These are phyloP conservation scores for Furcula furcula DNA, from an alignment of 2,888 invertebrate species.

Conservation along the genomic window DNA sequence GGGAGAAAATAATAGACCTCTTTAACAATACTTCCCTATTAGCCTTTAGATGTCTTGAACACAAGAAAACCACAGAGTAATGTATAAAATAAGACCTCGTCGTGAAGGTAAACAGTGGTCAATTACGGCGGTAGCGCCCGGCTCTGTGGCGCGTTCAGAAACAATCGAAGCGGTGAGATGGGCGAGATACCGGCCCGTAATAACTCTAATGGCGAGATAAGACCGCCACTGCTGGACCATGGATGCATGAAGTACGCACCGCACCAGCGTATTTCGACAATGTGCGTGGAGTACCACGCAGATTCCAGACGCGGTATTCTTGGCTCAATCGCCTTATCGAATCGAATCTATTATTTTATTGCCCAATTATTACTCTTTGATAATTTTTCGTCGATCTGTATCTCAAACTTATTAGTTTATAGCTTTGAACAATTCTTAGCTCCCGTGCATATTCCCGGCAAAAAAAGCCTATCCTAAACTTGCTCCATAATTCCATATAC, in stretches of 20 bases:
- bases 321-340: constrained; percentile 3
- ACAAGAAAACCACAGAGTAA: constrained; percentile 53
- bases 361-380: too few relatives aligned
- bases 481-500: too few relatives aligned
- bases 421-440: too few relatives aligned
- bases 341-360: background rate
- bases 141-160: constrained; percentile 71
- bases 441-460: too few relatives aligned
- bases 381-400: too few relatives aligned
- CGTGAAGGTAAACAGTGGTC: constrained; percentile 78
- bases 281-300: constrained; percentile 56
- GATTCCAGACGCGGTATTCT: constrained; percentile 54
- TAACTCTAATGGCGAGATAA: constrained; percentile 81
- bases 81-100: constrained; percentile 70
- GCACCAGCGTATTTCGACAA: constrained; percentile 44
- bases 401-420: too few relatives aligned
- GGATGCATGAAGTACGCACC: constrained; percentile 55
- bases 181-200: constrained; percentile 75
- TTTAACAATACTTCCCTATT: constrained; percentile 45
- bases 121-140: constrained; percentile 74
- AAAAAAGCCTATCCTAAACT: too few relatives aligned
- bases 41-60: constrained; percentile 36
- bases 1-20: constrained; percentile 11
- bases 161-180: constrained; percentile 80
- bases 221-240: constrained; percentile 64